Base-by-base conservation (phyloP, 2,797 vertebrate genomes). In the Champsocephalus gunnari region DNA sequence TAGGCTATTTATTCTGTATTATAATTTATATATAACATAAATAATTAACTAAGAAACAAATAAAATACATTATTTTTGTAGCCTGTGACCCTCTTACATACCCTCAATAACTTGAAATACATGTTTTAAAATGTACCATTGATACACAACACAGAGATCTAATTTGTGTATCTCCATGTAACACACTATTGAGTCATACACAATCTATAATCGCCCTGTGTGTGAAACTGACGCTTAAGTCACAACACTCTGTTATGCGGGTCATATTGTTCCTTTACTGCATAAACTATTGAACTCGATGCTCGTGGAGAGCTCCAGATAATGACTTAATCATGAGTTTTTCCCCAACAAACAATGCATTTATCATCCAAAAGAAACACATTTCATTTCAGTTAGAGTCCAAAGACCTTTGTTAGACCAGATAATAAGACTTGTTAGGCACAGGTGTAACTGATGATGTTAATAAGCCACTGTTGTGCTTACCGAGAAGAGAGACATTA, bases 311-410 rank as follows among this genome's bases (percentile, higher is more conserved):
- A 49, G 12, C 17, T 53, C 28, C 14, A 12, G 19, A n/a, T 60
- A 65, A 17, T 73, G 54, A 61, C n/a, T 70, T 54, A 53, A 49
- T 66, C 12, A 59, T n/a, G 47, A 69, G 17, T 51, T 57, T 38
- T 44, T 14, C 19, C 12, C 13, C 21, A 34, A 59, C 34, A 70
- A 54, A 62, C 9, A 24, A 50, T 48, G 10, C 49, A 14, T 44
- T 70, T 32, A 41, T 43, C 54, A 49, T 62, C 41, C 32, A 54
- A 50, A 71, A 57, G n/a, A 49, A 12, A 68, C 9, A 45, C 14
- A 54, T 9, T 3, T 5, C 50, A 47, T 44, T n/a, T 12, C 12
- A 11, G 13, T 9, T 4, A 12, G 12, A 56, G 19, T 66, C 4
- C 4, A 10, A 4, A 48, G 43, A 38, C 9, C 0, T 7, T 50